phyloP scores from a whole-genome alignment of 1,140 invertebrate genomes.

The Macrobrachium nipponense region DNA sequence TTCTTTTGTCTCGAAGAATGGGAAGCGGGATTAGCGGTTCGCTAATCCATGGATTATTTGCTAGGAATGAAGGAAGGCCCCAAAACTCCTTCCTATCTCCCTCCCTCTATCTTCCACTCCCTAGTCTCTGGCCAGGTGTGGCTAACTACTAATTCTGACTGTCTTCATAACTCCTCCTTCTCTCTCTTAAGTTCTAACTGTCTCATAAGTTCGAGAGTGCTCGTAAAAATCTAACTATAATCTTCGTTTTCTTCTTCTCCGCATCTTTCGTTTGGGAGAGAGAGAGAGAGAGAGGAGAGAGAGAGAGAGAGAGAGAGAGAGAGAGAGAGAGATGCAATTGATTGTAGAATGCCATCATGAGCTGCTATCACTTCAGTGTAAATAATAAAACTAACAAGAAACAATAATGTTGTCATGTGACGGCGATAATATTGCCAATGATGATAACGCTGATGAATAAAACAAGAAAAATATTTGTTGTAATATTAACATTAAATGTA shows the following conservation, averaged over 20 bases:
- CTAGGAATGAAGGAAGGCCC: neutral
- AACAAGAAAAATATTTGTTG: neutral
- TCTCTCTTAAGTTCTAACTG: conserved; percentile 11
- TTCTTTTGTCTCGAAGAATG: too few relatives aligned
- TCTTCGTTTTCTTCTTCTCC: neutral
- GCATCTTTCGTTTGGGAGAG: neutral
- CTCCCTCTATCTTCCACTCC: conserved; percentile 20
- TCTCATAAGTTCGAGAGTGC: neutral
- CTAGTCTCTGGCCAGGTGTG: neutral
- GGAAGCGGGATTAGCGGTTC: too few relatives aligned
- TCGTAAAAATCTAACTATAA: neutral
- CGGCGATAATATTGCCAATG: neutral
- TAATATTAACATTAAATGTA: too few relatives aligned
- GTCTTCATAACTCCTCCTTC: neutral
- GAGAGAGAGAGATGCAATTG: neutral
- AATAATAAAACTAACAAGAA: too few relatives aligned
- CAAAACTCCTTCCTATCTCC: neutral
- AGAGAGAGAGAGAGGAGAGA: conserved; percentile 15
- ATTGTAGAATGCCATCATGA: neutral
- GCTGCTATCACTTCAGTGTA: too few relatives aligned
- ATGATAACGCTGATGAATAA: neutral
- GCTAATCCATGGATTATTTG: too few relatives aligned
- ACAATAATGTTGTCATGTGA: neutral
- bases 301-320: conserved; percentile 11
- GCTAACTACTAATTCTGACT: neutral